Evolutionary conservation across 1,140 invertebrate species (phyloP).

Genomic region (Pseudoatta argentina): DNA sequence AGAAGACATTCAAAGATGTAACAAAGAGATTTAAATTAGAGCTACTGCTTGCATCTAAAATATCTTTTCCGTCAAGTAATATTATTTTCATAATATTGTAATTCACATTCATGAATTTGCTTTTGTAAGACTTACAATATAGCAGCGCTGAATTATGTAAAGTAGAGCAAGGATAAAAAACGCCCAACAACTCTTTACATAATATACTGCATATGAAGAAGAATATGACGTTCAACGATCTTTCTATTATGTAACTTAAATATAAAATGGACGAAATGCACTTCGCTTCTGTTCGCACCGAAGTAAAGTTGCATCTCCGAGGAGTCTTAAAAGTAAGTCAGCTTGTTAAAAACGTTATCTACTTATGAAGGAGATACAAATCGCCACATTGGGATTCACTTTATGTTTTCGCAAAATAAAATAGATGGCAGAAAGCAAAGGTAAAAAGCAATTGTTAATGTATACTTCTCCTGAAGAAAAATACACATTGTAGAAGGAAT

Average conservation of each 20-base stretch:
- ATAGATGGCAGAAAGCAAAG: background rate
- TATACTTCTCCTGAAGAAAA: background rate
- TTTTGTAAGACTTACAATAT: background rate
- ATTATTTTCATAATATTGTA: constrained; percentile 16
- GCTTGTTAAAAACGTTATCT: constrained; percentile 25
- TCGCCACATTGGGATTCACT: constrained; percentile 18
- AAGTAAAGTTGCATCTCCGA: background rate
- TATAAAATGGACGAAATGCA: constrained; percentile 30
- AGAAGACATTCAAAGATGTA: background rate
- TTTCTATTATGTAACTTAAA: constrained; percentile 25
- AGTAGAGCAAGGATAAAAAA: constrained; percentile 24
- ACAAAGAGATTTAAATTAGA: background rate
- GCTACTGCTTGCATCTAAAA: background rate
- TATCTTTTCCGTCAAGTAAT: background rate
- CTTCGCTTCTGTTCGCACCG: background rate
- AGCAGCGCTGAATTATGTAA: constrained; percentile 29
- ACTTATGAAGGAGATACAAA: constrained; percentile 26
- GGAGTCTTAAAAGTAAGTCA: constrained; percentile 23
- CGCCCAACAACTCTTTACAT: background rate
- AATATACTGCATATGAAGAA: background rate
- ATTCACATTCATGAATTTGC: constrained; percentile 24
- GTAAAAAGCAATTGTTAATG: constrained; percentile 13
- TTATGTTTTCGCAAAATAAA: background rate
- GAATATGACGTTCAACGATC: background rate
- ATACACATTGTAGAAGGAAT: background rate